These are phyloP conservation scores for Mionectes macconnelli DNA, from an alignment of 2,113 vertebrate species.

Conservation along the genomic window DNA sequence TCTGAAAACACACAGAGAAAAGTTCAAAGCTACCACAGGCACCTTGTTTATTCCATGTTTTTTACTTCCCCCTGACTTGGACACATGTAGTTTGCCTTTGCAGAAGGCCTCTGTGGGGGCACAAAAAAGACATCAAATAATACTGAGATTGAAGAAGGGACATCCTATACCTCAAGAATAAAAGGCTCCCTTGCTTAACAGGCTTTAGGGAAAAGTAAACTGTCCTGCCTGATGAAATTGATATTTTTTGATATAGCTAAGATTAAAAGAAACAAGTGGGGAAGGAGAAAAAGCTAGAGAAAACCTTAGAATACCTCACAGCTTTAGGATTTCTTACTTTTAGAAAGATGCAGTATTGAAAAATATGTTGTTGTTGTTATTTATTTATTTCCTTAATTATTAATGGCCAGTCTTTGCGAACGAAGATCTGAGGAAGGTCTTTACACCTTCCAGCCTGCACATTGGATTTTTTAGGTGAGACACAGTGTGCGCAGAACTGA, in stretches of 20 bases:
- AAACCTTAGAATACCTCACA: background rate
- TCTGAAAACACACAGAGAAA: background rate
- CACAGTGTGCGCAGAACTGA: too few relatives aligned
- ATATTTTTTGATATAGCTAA: background rate
- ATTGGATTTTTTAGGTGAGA: too few relatives aligned
- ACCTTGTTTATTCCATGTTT: background rate
- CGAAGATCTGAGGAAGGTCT: too few relatives aligned
- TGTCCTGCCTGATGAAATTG: background rate
- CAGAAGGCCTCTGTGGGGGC: background rate
- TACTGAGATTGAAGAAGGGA: background rate
- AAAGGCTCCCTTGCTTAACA: background rate
- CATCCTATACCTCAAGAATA: background rate
- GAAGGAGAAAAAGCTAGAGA: background rate
- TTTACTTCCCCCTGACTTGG: background rate
- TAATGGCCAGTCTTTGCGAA: too few relatives aligned
- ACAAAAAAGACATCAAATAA: background rate
- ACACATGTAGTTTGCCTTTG: background rate
- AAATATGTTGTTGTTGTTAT: background rate
- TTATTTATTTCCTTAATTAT: background rate
- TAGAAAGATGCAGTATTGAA: background rate
- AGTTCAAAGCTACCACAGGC: background rate
- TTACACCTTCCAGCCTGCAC: too few relatives aligned
- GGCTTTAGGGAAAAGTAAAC: background rate
- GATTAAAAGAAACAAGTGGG: background rate
- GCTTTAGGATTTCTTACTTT: background rate